Evolutionary conservation across 1,140 invertebrate genomes (phyloP).

Genomic region (Drusus annulatus): DNA sequence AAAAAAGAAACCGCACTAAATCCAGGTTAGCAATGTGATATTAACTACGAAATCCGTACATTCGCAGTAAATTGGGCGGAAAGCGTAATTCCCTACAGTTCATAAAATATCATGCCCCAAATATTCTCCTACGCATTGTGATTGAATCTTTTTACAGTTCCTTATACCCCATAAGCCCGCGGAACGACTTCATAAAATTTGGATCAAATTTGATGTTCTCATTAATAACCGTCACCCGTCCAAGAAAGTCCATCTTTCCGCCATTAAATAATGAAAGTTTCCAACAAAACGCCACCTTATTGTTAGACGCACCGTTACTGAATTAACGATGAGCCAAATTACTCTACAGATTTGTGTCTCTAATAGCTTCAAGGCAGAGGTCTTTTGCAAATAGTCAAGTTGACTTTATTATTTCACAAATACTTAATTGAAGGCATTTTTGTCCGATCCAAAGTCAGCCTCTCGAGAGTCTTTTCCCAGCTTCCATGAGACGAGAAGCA

Average conservation of each 20-base stretch:
- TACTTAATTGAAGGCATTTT: slow-evolving; percentile 36
- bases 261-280: slow-evolving; percentile 54
- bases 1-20: too few relatives aligned
- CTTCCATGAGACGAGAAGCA: background rate
- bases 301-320: slow-evolving; percentile 45
- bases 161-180: slow-evolving; percentile 14
- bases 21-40: too few relatives aligned
- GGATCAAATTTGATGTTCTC: slow-evolving; percentile 49
- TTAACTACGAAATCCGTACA: too few relatives aligned
- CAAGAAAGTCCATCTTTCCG: slow-evolving; percentile 40
- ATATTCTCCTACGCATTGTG: background rate
- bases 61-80: too few relatives aligned
- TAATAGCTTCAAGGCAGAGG: slow-evolving; percentile 47
- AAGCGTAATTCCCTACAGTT: too few relatives aligned
- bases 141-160: slow-evolving; percentile 26
- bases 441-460: slow-evolving; percentile 14
- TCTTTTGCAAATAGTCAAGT: slow-evolving; percentile 41
- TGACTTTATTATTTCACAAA: slow-evolving; percentile 48
- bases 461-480: background rate
- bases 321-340: slow-evolving; percentile 54
- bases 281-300: slow-evolving; percentile 48
- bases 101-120: background rate
- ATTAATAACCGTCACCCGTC: slow-evolving; percentile 56
- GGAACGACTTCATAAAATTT: slow-evolving; percentile 40
- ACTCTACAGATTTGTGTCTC: slow-evolving; percentile 44